Evolutionary conservation across 2,113 vertebrate genomes (phyloP).

Genomic region (Ellobius talpinus): DNA sequence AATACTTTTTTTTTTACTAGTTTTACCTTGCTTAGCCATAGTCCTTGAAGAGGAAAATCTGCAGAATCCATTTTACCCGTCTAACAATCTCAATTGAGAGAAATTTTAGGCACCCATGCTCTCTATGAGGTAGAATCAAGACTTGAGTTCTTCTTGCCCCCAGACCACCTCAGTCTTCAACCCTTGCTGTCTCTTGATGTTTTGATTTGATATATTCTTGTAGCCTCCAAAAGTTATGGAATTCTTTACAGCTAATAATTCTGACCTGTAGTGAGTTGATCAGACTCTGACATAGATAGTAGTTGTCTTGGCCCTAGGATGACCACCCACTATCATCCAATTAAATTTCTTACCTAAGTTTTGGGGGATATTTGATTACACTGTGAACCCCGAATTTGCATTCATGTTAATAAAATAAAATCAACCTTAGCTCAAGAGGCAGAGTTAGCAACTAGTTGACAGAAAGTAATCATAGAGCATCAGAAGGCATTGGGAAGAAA

Average conservation of each 20-base stretch:
- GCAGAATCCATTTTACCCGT: not conserved
- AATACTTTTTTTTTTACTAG: not conserved
- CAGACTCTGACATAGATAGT: not conserved
- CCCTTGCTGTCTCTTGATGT: not conserved
- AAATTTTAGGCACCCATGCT: not conserved
- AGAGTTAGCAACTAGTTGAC: not conserved
- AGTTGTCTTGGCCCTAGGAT: not conserved
- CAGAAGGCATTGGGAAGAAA: not conserved
- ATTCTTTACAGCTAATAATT: not conserved
- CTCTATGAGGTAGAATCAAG: not conserved
- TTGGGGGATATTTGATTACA: not conserved
- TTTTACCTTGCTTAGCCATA: not conserved
- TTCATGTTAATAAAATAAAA: not conserved
- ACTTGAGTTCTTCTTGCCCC: not conserved
- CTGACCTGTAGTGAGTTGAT: not conserved
- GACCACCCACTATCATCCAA: rapidly evolving
- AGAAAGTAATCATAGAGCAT: not conserved
- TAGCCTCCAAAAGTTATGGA: not conserved
- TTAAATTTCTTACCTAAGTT: not conserved
- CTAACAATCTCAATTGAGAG: not conserved
- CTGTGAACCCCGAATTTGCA: not conserved
- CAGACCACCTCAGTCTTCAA: not conserved
- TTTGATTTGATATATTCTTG: not conserved
- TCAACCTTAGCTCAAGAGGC: not conserved
- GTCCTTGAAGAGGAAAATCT: not conserved